A percentile compares a stretch with the other conserved stretches of the same genome.
These are phyloP conservation scores for Nannospalax galili DNA, from an alignment of 2,113 vertebrate genomes.

Conservation along the genomic window DNA sequence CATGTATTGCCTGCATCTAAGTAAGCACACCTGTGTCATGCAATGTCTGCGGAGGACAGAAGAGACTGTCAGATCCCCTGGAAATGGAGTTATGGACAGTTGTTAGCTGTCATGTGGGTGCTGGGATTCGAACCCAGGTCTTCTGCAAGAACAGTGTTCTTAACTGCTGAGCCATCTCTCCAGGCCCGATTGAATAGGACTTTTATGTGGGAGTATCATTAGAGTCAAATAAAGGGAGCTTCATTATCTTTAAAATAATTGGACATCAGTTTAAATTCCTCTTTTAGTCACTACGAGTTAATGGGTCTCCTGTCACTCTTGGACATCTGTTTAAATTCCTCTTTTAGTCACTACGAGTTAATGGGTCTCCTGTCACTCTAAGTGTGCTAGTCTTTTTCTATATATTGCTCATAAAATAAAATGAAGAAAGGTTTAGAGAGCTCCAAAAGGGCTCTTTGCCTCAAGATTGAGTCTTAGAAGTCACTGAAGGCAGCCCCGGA, in stretches of 20 bases:
- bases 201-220: not conserved
- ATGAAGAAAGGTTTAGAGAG: not conserved
- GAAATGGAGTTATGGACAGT: too few species aligned
- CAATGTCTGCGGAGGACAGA: too few species aligned
- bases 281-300: not conserved
- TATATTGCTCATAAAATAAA: not conserved
- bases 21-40: too few species aligned
- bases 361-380: not conserved
- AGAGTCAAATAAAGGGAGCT: not conserved
- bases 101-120: too few species aligned
- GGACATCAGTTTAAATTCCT: not conserved
- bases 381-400: not conserved
- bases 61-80: too few species aligned
- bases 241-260: too few species aligned
- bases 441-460: not conserved
- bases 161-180: too few species aligned
- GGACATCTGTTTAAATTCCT: not conserved
- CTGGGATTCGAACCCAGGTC: too few species aligned
- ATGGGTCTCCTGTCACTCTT: not conserved
- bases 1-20: too few species aligned
- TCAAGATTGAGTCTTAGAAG: not conserved
- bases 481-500: not conserved
- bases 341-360: not conserved
- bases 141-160: too few species aligned
- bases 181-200: too few species aligned